Evolutionary conservation across 92 coral and sea anemone species (phyloP), one percentile per base, ranked within the genome.

Genomic region (Ricordea florida): DNA sequence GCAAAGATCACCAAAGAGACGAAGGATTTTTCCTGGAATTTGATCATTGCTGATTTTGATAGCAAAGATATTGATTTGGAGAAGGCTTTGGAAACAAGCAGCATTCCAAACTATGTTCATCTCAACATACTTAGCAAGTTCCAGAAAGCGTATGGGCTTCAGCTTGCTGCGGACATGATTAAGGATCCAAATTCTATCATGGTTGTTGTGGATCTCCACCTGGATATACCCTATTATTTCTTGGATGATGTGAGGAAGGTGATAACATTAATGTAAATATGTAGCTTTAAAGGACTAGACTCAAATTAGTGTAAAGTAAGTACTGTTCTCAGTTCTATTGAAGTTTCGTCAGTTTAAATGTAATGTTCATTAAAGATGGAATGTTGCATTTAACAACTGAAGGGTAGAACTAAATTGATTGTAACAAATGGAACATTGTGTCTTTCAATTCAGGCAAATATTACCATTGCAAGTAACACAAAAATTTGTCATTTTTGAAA

Each of bases 211-310:
- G 97, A 93, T 62, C 90, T 93, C 29, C 98, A 93, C 77, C 73
- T 91, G 28, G 83, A 93, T 46, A 58, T 93, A 18, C 97, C 98
- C 13, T 36, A 91, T 31, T 63, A 74, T 33, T 77, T 87, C 37
- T 60, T 93, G 4, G 97, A 93, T 79, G 93, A 93, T 24, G 85
- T 93, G 14, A 84, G 98, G 30, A 93, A 93, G 98, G 98, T 90
- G 11, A 8, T 10, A 10, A 21, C 10, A 50, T 10, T 50, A 21
- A 50, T 21, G 10, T 13, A 11, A 50, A 9, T 9, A 9, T 8
- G 21, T 50, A 9, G 58, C 18, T 13, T 21, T 13, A 10, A 11
- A n/a, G n/a, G n/a, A n/a, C n/a, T n/a, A n/a, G n/a, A n/a, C n/a
- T n/a, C n/a, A n/a, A n/a, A n/a, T n/a, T n/a, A n/a, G n/a, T n/a